These are phyloP conservation scores for Drosophila bocqueti DNA, from an alignment of 1,140 invertebrate species.

Conservation along the genomic window DNA sequence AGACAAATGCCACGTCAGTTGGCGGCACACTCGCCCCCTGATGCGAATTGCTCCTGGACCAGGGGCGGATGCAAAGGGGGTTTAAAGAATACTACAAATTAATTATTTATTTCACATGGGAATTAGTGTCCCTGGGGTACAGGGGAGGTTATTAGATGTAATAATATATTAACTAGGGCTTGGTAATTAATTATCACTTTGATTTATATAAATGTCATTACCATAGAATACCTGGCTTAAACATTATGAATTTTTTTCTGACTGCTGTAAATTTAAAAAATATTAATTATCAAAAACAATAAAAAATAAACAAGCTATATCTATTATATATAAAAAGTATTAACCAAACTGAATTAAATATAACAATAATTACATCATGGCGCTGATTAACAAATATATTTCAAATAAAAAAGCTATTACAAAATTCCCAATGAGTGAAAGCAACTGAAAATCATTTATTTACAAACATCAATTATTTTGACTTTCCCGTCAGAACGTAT, in stretches of 20 bases:
- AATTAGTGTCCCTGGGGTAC: too few species aligned
- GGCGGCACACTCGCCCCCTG: constrained; percentile 48
- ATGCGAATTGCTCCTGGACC: constrained; percentile 5
- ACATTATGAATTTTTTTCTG: too few species aligned
- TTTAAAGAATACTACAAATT: not conserved
- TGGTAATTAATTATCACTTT: not conserved
- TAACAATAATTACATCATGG: not conserved
- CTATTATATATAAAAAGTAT: not conserved
- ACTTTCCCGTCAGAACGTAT: not conserved
- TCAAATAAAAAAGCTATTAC: not conserved
- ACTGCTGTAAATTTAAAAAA: too few species aligned
- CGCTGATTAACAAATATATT: not conserved
- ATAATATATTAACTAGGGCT: too few species aligned
- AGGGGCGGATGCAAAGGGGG: not conserved
- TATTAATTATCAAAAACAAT: too few species aligned
- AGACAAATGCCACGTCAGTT: constrained; percentile 56
- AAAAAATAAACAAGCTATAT: too few species aligned
- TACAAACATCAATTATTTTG: not conserved
- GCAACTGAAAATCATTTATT: not conserved
- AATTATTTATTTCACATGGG: not conserved
- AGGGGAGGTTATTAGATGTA: too few species aligned
- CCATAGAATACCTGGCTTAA: too few species aligned
- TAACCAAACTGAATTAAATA: not conserved
- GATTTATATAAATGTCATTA: too few species aligned
- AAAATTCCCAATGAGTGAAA: not conserved